A percentile compares a stretch with the other conserved stretches of the same genome.
Conservation (phyloP, 2,888 invertebrate genomes). For the Pollenia angustigena region DNA sequence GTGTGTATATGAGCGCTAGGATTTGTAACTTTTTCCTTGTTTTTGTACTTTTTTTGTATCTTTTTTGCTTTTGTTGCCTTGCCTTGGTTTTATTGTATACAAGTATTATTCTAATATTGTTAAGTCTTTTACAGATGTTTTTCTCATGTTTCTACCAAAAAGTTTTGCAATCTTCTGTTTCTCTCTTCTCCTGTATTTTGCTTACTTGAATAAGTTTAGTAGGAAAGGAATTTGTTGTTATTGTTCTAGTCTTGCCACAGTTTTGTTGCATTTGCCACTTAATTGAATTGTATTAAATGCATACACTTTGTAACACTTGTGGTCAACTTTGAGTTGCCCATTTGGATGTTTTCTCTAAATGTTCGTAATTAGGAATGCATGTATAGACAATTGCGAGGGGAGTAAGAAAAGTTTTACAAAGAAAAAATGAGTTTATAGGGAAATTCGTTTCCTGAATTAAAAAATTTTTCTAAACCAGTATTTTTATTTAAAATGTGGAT, state of each 20-base stretch:
- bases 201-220: too few relatives aligned
- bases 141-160: slow-evolving; percentile 58
- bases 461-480: neutral
- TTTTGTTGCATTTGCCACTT: slow-evolving; percentile 66
- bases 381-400: slow-evolving; percentile 43
- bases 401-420: neutral
- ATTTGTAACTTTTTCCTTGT: slow-evolving; percentile 39
- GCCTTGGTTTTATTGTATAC: slow-evolving; percentile 17
- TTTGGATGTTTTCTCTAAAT: slow-evolving; percentile 62
- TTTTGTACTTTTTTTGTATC: neutral
- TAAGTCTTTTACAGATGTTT: slow-evolving; percentile 70
- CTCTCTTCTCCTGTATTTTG: neutral
- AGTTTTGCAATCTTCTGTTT: slow-evolving; percentile 48
- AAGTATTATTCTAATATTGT: slow-evolving; percentile 58
- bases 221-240: neutral
- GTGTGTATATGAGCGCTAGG: neutral
- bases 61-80: slow-evolving; percentile 1
- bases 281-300: slow-evolving; percentile 73
- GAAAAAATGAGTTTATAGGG: neutral
- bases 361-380: slow-evolving; percentile 52
- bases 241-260: slow-evolving; percentile 16
- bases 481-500: too few relatives aligned
- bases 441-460: neutral
- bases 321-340: slow-evolving; percentile 65
- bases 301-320: slow-evolving; percentile 69